Conservation (phyloP, 2,113 vertebrate species). For the Syrrhaptes paradoxus region DNA sequence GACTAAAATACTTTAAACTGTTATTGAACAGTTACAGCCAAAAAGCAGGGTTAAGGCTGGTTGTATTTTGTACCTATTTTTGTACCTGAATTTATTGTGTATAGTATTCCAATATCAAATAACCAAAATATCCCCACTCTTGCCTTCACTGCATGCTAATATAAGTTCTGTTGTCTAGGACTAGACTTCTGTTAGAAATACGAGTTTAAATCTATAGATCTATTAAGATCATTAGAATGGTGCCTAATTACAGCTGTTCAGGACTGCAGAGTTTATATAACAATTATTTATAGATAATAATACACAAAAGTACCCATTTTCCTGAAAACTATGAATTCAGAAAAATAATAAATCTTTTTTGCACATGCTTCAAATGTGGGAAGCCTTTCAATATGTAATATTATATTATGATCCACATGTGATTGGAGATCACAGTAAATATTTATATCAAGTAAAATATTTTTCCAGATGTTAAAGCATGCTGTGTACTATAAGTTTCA, state of each 20-base stretch:
- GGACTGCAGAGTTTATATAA: neutral
- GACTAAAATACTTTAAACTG: neutral
- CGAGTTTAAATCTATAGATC: neutral
- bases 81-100: neutral
- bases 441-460: neutral
- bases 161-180: neutral
- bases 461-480: constrained; percentile 22
- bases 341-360: neutral
- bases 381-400: neutral
- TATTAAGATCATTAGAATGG: neutral
- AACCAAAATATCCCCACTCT: neutral
- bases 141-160: neutral
- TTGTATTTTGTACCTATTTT: neutral
- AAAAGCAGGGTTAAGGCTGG: neutral
- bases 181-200: neutral
- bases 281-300: neutral
- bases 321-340: neutral
- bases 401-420: neutral
- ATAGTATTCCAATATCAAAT: neutral
- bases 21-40: neutral
- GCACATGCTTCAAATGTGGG: neutral
- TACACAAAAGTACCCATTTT: neutral
- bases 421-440: neutral
- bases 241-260: neutral
- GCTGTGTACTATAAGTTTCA: neutral